phyloP scores from a whole-genome alignment of 2,113 vertebrate species.

The Leucopsar rothschildi region DNA sequence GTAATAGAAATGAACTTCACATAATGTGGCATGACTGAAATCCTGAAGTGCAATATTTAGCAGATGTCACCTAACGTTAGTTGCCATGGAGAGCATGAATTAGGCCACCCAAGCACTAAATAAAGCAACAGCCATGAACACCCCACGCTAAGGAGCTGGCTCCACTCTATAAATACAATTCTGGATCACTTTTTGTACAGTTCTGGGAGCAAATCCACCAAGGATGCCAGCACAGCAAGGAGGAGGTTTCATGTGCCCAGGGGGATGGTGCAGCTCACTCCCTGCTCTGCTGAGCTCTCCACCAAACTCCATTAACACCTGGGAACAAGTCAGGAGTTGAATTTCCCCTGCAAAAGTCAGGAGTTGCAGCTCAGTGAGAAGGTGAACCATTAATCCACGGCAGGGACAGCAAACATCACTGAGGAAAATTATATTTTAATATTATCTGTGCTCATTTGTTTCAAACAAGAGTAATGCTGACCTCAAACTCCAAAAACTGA shows the following conservation, averaged over 20 bases:
- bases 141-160: neutral
- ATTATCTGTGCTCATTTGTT: neutral
- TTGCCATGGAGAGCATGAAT: conserved; percentile 60
- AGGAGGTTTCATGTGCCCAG: neutral
- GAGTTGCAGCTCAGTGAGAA: neutral
- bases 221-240: neutral
- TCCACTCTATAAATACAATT: conserved; percentile 40
- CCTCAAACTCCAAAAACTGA: neutral
- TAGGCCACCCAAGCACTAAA: conserved; percentile 62
- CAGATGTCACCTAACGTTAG: conserved; percentile 49
- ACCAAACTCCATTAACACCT: neutral
- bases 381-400: neutral
- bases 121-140: conserved; percentile 37
- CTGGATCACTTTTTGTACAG: conserved; percentile 28
- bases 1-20: neutral
- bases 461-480: neutral
- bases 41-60: conserved; percentile 43
- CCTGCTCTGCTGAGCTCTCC: neutral
- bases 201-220: neutral
- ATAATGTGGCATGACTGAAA: conserved; percentile 9
- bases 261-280: neutral
- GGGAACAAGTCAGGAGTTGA: neutral
- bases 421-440: neutral
- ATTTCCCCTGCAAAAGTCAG: neutral
- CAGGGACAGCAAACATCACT: neutral